Evolutionary conservation across 2,888 invertebrate genomes (phyloP), one percentile per base, ranked within the genome.

Genomic region (Melikaiella ostensackeni): DNA sequence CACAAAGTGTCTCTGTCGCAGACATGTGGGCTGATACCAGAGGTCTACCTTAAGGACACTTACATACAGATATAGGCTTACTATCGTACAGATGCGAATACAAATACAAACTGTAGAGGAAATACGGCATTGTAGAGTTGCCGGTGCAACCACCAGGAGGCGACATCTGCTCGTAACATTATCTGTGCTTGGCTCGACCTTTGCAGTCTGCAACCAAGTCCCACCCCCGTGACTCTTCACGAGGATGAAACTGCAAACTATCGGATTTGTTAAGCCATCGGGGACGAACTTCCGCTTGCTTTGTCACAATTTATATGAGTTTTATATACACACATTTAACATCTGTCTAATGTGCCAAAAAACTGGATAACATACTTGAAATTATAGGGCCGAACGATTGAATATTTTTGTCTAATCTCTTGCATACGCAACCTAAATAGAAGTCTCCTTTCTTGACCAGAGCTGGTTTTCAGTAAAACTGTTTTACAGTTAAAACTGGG

Each of bases 101-200:
- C 61, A 73, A 38, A 74, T 75, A 30, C 24, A 64, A n/a, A 30
- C 74, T 75, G 66, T 64, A 74, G 80, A 77, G 77, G 38, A 79
- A 63, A 35, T 57, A 55, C 57, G 35, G 64, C 63, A 75, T 75
- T 75, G 75, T 75, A 35, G 21, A 63, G 33, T 66, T 35, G 16
- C 75, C 76, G 59, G 66, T 75, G 75, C 75, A 79, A 82, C 82
- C 83, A 80, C 82, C 83, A 84, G 82, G 81, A 82, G 82, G 85
- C 87, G 89, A 88, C 89, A 90, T 90, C 89, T 89, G 90, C 84
- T 88, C 83, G 85, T 79, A 88, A 88, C 87, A 87, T 90, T 89
- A 90, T 90, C 89, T 70, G 50, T 70, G 50, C 50, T 70, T 70
- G 70, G 50, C 70, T 70, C 70, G 50, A 70, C 50, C 33, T 61